A percentile compares a stretch with the other conserved stretches of the same genome.
These are phyloP conservation scores for Echinometra lucunter DNA, from an alignment of 53 echinoderm and acorn worm genomes.

Conservation along the genomic window DNA sequence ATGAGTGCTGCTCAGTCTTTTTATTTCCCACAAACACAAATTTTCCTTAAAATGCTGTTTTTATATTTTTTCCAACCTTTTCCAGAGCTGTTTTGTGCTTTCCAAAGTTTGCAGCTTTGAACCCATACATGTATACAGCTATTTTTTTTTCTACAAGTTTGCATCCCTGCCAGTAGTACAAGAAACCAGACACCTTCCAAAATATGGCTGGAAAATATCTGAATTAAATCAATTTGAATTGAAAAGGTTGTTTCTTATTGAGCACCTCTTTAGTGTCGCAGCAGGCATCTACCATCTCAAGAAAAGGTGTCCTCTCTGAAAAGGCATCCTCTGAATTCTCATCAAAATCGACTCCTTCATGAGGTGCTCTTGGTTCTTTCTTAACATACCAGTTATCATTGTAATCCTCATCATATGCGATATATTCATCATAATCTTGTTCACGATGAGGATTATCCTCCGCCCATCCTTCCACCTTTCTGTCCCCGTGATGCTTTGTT, in stretches of 20 bases:
- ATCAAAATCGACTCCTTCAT: conserved; percentile 59
- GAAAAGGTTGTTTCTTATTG: neutral
- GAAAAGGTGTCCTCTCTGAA: neutral
- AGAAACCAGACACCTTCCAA: too few relatives aligned
- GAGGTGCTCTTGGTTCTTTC: conserved; percentile 14
- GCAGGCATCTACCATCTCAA: conserved; percentile 56
- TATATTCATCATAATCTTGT: conserved; percentile 12
- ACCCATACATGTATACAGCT: too few relatives aligned
- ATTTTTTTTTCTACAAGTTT: too few relatives aligned
- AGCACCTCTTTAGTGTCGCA: conserved; percentile 81
- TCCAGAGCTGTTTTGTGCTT: too few relatives aligned
- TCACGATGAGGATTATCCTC: neutral
- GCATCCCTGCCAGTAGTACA: too few relatives aligned
- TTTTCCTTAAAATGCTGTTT: too few relatives aligned
- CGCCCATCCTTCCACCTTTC: conserved; percentile 12
- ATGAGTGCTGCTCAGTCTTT: too few relatives aligned
- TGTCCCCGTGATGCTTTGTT: neutral
- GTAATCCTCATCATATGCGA: conserved; percentile 2
- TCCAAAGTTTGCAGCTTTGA: too few relatives aligned
- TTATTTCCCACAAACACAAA: too few relatives aligned
- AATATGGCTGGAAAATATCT: too few relatives aligned
- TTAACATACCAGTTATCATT: conserved; percentile 39
- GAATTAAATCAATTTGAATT: neutral
- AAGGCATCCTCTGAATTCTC: conserved; percentile 48
- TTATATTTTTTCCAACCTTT: too few relatives aligned